These are phyloP conservation scores for Hippoglossus stenolepis DNA, from an alignment of 2,113 vertebrate genomes.

Conservation along the genomic window DNA sequence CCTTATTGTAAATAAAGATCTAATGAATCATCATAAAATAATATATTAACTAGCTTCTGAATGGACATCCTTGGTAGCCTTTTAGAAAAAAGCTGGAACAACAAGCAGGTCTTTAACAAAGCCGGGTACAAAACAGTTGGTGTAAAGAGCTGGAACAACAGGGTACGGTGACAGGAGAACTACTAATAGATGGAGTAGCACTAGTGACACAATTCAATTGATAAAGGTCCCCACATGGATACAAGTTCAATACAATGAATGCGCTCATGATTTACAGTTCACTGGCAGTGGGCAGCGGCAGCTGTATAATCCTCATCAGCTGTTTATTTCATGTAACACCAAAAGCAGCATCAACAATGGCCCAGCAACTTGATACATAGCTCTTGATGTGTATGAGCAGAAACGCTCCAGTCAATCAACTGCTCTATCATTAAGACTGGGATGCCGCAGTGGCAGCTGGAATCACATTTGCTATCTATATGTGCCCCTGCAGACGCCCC, in stretches of 20 bases:
- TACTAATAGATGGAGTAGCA: background rate
- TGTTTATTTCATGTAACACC: slow-evolving; percentile 77
- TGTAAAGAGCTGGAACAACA: background rate
- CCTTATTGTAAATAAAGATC: too few relatives aligned
- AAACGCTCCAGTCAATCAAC: slow-evolving; percentile 69
- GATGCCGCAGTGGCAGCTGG: slow-evolving; percentile 73
- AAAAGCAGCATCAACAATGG: slow-evolving; percentile 80
- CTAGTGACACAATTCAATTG: background rate
- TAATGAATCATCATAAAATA: too few relatives aligned
- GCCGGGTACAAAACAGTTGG: background rate
- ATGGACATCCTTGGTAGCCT: background rate
- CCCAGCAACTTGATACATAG: slow-evolving; percentile 69
- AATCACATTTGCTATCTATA: slow-evolving; percentile 79
- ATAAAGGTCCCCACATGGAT: background rate
- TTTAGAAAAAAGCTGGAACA: background rate
- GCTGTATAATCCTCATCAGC: slow-evolving; percentile 78
- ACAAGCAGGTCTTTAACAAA: slow-evolving; percentile 7
- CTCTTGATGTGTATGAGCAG: slow-evolving; percentile 46
- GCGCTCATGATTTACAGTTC: slow-evolving; percentile 36
- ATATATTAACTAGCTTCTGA: too few relatives aligned
- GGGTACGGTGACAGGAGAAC: background rate
- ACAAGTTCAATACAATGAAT: background rate
- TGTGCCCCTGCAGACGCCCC: slow-evolving; percentile 52
- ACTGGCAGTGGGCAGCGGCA: slow-evolving; percentile 54
- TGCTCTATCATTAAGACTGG: slow-evolving; percentile 61